phyloP scores from a whole-genome alignment of 2,888 invertebrate species.

The Rhimphoctona megacephalus region DNA sequence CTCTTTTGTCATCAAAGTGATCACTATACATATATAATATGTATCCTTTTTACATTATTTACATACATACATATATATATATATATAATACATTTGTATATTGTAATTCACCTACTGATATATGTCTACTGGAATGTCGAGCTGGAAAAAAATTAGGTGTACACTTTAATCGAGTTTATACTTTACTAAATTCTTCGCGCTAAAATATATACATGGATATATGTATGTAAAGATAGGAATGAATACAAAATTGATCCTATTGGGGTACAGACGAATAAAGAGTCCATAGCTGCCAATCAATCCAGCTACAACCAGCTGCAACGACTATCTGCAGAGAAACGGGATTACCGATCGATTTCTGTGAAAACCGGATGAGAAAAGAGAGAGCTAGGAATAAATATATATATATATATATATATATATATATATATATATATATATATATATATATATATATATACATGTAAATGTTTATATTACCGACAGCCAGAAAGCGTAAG shows the following conservation, averaged over 20 bases:
- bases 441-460: too few relatives aligned
- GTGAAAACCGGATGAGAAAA: slow-evolving; percentile 19
- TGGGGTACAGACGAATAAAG: neutral
- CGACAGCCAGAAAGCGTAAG: slow-evolving; percentile 28
- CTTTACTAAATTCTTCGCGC: neutral
- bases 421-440: too few relatives aligned
- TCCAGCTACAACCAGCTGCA: too few relatives aligned
- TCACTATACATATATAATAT: too few relatives aligned
- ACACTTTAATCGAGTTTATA: slow-evolving; percentile 48
- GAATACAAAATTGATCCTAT: neutral
- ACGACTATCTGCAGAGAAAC: slow-evolving; percentile 22
- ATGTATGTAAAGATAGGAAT: neutral
- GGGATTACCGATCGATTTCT: slow-evolving; percentile 42
- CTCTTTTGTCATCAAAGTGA: too few relatives aligned
- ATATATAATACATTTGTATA: too few relatives aligned
- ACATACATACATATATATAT: too few relatives aligned
- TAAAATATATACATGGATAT: neutral
- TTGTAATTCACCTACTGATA: neutral
- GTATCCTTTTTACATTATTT: too few relatives aligned
- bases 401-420: neutral
- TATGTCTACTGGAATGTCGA: neutral
- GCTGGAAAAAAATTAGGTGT: slow-evolving; percentile 43
- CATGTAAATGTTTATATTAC: neutral
- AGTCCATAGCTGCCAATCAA: slow-evolving; percentile 11
- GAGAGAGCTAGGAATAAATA: slow-evolving; percentile 22